These are phyloP conservation scores for Helostoma temminkii DNA, from an alignment of 2,797 vertebrate genomes.

Conservation along the genomic window DNA sequence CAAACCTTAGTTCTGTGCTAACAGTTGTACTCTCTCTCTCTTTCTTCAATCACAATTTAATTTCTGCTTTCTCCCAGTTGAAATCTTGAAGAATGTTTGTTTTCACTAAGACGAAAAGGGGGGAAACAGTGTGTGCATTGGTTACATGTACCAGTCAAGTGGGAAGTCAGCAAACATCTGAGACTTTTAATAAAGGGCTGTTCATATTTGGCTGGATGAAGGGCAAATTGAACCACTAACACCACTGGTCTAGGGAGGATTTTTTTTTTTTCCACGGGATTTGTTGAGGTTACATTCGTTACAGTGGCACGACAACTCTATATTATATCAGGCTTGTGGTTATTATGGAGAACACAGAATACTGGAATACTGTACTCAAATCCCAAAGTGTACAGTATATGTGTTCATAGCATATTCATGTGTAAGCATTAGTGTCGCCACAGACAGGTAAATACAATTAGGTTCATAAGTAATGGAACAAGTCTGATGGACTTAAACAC, in stretches of 20 bases:
- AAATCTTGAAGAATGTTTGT: conserved; percentile 14
- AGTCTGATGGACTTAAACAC: too few relatives aligned
- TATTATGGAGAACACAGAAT: conserved; percentile 10
- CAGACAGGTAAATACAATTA: conserved; percentile 29
- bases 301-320: background rate
- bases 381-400: conserved; percentile 7
- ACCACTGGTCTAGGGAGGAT: background rate
- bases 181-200: conserved; percentile 16
- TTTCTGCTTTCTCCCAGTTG: conserved; percentile 12
- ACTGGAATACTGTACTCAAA: too few relatives aligned
- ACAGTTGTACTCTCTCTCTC: background rate
- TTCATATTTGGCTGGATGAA: conserved; percentile 16
- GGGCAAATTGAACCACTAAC: conserved; percentile 13
- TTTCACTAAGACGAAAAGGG: background rate
- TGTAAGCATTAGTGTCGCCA: conserved; percentile 1
- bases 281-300: conserved; percentile 21
- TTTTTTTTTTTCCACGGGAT: conserved; percentile 21
- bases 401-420: background rate
- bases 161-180: conserved; percentile 3
- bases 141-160: conserved; percentile 20
- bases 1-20: background rate
- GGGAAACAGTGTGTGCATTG: background rate
- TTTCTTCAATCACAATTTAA: conserved; percentile 10
- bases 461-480: too few relatives aligned
- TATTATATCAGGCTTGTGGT: conserved; percentile 13